Percentiles rank a stretch among this genome's conserved stretches.
These are phyloP conservation scores for Crambe crambe DNA, from an alignment of 37 sponge, comb jelly and placozoan genomes.

Conservation along the genomic window DNA sequence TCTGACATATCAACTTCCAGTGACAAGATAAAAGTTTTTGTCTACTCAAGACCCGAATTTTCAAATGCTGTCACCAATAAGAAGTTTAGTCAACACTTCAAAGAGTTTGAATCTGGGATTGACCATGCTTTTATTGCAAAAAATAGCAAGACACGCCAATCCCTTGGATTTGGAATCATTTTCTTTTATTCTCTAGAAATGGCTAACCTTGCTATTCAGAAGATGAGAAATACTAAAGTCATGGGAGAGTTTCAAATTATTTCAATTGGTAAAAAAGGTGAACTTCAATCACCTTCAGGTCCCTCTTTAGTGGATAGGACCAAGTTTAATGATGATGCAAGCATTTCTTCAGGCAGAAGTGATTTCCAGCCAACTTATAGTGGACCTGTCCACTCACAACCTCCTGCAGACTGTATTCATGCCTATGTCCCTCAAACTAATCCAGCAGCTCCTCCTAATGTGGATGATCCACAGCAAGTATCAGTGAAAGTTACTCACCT, in stretches of 20 bases:
- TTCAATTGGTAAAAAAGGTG: not conserved
- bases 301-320: not conserved
- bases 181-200: slow-evolving; percentile 11
- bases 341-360: too few relatives aligned
- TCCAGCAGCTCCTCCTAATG: not conserved
- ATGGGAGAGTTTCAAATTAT: not conserved
- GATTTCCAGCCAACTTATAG: not conserved
- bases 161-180: slow-evolving; percentile 39
- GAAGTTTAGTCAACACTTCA: slow-evolving; percentile 4
- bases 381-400: not conserved
- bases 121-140: slow-evolving; percentile 7
- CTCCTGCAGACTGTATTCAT: not conserved
- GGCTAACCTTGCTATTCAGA: slow-evolving; percentile 32
- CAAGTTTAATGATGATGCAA: not conserved
- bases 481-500: too few relatives aligned
- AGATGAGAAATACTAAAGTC: not conserved
- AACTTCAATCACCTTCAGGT: not conserved
- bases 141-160: slow-evolving; percentile 2
- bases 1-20: not conserved
- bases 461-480: too few relatives aligned
- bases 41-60: slow-evolving; percentile 4
- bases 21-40: not conserved
- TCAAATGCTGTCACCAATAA: not conserved
- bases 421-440: slow-evolving; percentile 3
- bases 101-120: slow-evolving; percentile 7